These are phyloP conservation scores for Sinosuthora webbiana DNA, from an alignment of 2,113 vertebrate species.

Conservation along the genomic window DNA sequence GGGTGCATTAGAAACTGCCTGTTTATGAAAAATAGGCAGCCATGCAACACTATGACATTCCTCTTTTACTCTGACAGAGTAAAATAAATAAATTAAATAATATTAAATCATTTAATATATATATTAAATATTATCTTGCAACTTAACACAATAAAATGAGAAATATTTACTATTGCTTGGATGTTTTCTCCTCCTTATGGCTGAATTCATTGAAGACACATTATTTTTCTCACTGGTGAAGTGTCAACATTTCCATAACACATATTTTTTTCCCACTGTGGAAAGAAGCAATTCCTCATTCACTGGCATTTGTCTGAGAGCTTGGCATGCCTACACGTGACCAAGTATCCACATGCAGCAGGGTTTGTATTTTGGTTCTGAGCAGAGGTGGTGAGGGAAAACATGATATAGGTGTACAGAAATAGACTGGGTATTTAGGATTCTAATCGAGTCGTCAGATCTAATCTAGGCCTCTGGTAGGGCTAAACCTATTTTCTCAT, in stretches of 20 bases:
- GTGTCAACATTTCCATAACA: not conserved
- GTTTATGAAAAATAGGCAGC: not conserved
- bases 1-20: not conserved
- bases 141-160: not conserved
- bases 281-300: not conserved
- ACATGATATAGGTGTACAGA: not conserved
- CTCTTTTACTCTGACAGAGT: not conserved
- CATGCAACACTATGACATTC: not conserved
- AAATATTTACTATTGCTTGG: not conserved
- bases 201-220: fast-evolving
- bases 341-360: not conserved
- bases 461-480: not conserved
- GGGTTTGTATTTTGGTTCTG: not conserved
- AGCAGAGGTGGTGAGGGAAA: not conserved
- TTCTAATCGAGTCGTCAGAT: not conserved
- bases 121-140: not conserved
- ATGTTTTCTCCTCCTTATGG: not conserved
- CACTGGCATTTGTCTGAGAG: not conserved
- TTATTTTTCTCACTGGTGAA: not conserved
- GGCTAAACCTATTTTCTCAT: not conserved
- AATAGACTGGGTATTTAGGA: not conserved
- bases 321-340: not conserved
- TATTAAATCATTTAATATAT: not conserved
- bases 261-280: not conserved
- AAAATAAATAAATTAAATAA: not conserved